phyloP scores from a whole-genome alignment of 1,140 invertebrate species.

The Anastrepha ludens region DNA sequence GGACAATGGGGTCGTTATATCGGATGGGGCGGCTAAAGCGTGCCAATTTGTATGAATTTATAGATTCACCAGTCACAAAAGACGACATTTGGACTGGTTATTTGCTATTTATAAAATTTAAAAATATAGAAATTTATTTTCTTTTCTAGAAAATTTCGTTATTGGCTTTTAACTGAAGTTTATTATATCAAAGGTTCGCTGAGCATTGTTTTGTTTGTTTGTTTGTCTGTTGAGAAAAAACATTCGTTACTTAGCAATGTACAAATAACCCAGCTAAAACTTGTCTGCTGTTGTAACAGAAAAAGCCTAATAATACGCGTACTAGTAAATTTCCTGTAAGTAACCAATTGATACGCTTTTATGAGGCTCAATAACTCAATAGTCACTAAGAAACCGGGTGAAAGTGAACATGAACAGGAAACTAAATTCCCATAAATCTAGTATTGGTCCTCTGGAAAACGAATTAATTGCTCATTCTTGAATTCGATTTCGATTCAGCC shows the following conservation, averaged over 20 bases:
- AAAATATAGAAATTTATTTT: neutral
- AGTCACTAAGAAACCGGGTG: no score
- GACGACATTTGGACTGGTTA: neutral
- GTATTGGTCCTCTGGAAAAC: no score
- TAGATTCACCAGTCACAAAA: neutral
- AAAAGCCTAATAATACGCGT: no score
- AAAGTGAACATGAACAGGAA: no score
- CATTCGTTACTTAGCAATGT: constrained; percentile 43
- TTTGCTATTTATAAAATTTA: neutral
- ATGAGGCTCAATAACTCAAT: no score
- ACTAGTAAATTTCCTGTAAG: no score
- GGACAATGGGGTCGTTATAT: neutral
- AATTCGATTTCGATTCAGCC: no score
- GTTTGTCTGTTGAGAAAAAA: neutral
- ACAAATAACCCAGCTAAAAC: neutral
- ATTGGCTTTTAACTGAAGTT: neutral
- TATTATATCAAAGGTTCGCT: neutral
- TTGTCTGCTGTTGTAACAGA: no score
- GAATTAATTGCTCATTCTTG: no score
- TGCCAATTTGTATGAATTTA: constrained; percentile 7
- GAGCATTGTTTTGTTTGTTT: neutral
- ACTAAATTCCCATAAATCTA: no score
- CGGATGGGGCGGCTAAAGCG: constrained; percentile 12
- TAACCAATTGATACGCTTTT: no score
- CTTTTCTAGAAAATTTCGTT: neutral